phyloP scores from a whole-genome alignment of 2,888 invertebrate genomes.

The Melinopterus prodromus region DNA sequence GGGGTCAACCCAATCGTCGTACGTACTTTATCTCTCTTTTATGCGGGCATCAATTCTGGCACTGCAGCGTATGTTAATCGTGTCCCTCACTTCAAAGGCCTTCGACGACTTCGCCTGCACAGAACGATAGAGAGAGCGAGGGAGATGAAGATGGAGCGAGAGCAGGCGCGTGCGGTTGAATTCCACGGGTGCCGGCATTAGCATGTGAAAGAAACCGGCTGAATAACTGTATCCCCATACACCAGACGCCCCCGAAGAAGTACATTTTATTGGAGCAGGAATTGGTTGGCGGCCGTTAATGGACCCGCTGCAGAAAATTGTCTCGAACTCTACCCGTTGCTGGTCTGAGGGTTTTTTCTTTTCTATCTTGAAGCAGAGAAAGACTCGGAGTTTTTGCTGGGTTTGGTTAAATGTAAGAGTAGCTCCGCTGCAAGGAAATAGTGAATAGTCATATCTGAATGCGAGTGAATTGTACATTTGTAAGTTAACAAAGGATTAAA shows the following conservation, averaged over 20 bases:
- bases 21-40: conserved; percentile 27
- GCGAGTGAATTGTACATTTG: background rate
- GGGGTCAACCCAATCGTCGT: no score
- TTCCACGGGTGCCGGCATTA: conserved; percentile 33
- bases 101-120: conserved; percentile 16
- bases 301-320: conserved; percentile 4
- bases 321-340: background rate
- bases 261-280: background rate
- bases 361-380: background rate
- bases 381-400: background rate
- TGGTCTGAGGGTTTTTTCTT: background rate
- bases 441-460: background rate
- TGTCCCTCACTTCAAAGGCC: conserved; percentile 36
- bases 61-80: conserved; percentile 38
- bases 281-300: background rate
- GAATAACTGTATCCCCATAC: conserved; percentile 10
- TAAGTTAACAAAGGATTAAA: background rate
- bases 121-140: conserved; percentile 13
- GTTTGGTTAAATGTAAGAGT: background rate
- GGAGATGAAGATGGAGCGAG: conserved; percentile 15
- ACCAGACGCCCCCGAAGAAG: background rate
- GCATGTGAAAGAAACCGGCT: conserved; percentile 37
- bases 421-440: background rate
- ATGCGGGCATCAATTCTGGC: conserved; percentile 33
- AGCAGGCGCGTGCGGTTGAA: conserved; percentile 27